Evolutionary conservation across 2,797 vertebrate species (phyloP).

Genomic region (Bucorvus abyssinicus): DNA sequence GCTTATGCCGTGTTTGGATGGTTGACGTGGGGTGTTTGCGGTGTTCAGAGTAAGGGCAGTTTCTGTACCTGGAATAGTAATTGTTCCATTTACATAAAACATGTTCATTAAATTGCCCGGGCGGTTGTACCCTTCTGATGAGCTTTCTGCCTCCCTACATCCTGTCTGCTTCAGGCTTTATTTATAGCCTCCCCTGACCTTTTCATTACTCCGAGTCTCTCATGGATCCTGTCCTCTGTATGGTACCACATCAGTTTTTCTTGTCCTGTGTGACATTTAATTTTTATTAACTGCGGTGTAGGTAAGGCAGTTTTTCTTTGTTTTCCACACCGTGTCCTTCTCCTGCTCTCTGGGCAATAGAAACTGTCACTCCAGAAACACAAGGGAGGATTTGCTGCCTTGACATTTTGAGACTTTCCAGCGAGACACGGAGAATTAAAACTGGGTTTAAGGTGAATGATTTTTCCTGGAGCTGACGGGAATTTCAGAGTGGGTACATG

Average conservation of each 20-base stretch:
- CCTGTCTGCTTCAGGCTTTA: background rate
- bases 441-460: background rate
- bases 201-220: slow-evolving; percentile 41
- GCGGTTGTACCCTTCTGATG: background rate
- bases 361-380: background rate
- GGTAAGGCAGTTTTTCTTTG: slow-evolving; percentile 36
- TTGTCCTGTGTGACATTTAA: slow-evolving; percentile 46
- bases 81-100: slow-evolving; percentile 2
- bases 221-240: slow-evolving; percentile 22
- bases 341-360: background rate
- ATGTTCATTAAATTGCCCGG: background rate
- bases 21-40: background rate
- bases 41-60: background rate
- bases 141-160: background rate
- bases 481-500: background rate
- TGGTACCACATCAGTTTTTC: slow-evolving; percentile 42
- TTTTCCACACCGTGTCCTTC: background rate
- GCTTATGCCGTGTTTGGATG: background rate
- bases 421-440: background rate
- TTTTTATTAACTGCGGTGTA: slow-evolving; percentile 49
- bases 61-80: background rate
- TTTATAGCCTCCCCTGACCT: slow-evolving; percentile 56
- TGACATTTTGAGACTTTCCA: slow-evolving; percentile 5
- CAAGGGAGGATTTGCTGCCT: background rate
- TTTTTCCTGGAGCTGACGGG: background rate